These are phyloP conservation scores for Anorthoa munda DNA, from an alignment of 2,888 invertebrate genomes.

Conservation along the genomic window DNA sequence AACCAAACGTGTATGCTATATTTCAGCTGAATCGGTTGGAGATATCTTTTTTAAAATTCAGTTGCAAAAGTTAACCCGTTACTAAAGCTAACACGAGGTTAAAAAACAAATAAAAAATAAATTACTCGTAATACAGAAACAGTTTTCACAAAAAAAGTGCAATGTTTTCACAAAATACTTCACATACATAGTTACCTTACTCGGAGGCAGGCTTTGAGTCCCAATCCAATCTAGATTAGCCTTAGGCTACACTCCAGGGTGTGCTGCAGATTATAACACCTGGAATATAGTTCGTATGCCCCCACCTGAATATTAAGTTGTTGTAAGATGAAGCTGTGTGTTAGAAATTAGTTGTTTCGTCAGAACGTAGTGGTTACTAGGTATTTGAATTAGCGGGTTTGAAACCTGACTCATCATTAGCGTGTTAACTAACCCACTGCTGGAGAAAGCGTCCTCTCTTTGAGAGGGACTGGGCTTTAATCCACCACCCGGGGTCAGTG, in stretches of 20 bases:
- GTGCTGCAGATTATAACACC: constrained; percentile 33
- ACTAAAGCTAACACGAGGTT: no score
- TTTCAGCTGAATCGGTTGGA: no score
- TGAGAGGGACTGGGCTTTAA: no score
- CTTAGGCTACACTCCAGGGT: constrained; percentile 34
- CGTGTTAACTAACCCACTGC: no score
- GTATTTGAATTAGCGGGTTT: neutral
- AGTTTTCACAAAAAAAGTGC: neutral
- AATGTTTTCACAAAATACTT: constrained; percentile 7
- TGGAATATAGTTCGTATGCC: constrained; percentile 43
- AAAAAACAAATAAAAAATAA: no score
- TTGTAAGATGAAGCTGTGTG: constrained; percentile 6
- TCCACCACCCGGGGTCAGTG: no score
- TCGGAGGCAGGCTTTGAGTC: constrained; percentile 38
- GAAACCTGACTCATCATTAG: neutral
- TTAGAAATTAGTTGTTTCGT: constrained; percentile 9
- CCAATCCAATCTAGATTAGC: constrained; percentile 60
- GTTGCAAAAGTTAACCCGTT: no score
- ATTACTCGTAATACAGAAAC: no score
- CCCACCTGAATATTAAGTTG: constrained; percentile 42
- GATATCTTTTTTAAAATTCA: no score
- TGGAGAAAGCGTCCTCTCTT: no score
- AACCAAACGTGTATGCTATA: no score
- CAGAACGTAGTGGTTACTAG: neutral
- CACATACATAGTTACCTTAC: constrained; percentile 12